Base-by-base conservation (phyloP, 2,888 invertebrate genomes). In the Melieria picta region DNA sequence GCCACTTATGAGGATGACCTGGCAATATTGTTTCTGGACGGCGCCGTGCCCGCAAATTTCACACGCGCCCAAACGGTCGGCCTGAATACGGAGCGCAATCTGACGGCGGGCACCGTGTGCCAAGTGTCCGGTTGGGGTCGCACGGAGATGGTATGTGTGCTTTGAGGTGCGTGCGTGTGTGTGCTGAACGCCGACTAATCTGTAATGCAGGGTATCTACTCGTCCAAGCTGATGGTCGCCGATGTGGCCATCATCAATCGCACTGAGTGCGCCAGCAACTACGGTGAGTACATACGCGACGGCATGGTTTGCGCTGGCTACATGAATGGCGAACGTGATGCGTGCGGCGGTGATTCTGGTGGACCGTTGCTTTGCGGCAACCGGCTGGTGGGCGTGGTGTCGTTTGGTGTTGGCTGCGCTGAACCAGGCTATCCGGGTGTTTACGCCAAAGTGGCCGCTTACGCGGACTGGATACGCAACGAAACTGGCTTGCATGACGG, bases 171-270 rank as follows among this genome's bases (percentile, higher is more conserved):
- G 42, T 11, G 11, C 6, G 43, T 58, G 58, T 58, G 58, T 45
- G 43, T 6, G 43, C 3, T 43, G 58, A 45, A 58, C 30, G 57
- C n/a, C n/a, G 30, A 57, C 57, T 43, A 11, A 50, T 43, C 30
- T 57, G 9, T 47, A n/a, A 16, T 64, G 1, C 61, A 77, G 77
- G 65, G 56, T n/a, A 48, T 11, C 4, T 68, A 69, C 11, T 7
- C 77, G 1, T 63, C 64, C 10, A 69, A 71, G 30, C 77, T 85
- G 5, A 80, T 82, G 80, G 77, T 80, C 5, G 67, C 81, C 50
- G 80, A 84, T 69, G 79, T 84, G 55, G 81, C 84, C 7, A 77
- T 83, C 10, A 76, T 85, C 6, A 74, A 78, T 52, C 62, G 69
- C 5, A 66, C 62, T 4, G 30, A 50, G n/a, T 81, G 81, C 70